Evolutionary conservation across 2,113 vertebrate species (phyloP).

Genomic region (Pipra filicauda): DNA sequence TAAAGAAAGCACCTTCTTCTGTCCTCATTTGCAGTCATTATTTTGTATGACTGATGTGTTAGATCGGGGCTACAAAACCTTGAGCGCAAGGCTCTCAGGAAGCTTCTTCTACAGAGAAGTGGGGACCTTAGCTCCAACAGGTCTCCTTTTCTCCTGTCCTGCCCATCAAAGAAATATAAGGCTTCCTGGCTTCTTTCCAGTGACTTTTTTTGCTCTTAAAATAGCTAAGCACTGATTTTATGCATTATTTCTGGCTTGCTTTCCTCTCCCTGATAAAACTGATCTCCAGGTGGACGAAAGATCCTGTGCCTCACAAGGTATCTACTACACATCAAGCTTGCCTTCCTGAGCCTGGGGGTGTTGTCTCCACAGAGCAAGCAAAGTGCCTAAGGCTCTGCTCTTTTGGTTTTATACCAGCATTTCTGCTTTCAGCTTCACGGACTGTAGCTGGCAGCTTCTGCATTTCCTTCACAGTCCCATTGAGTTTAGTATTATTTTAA

Average conservation of each 20-base stretch:
- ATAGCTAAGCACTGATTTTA: not conserved
- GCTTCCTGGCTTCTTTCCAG: not conserved
- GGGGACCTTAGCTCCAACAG: accelerated
- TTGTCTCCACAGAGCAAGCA: not conserved
- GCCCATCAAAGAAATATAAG: accelerated
- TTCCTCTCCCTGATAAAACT: not conserved
- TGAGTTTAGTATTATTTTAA: not conserved
- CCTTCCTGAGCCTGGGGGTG: not conserved
- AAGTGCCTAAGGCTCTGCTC: not conserved
- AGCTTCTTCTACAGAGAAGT: not conserved
- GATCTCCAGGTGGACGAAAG: not conserved
- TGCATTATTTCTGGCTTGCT: not conserved
- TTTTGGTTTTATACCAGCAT: not conserved
- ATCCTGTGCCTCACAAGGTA: not conserved
- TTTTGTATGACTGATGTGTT: not conserved
- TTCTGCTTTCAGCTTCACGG: not conserved
- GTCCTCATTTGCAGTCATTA: not conserved
- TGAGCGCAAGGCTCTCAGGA: not conserved
- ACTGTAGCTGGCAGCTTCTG: not conserved
- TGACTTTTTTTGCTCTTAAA: not conserved
- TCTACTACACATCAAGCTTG: not conserved
- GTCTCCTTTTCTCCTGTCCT: not conserved
- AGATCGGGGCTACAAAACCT: not conserved
- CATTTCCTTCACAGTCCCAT: not conserved
- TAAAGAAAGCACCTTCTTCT: not conserved